A percentile compares a stretch with the other conserved stretches of the same genome.
These are phyloP conservation scores for Scleropages formosus DNA, from an alignment of 2,797 vertebrate species.

Conservation along the genomic window DNA sequence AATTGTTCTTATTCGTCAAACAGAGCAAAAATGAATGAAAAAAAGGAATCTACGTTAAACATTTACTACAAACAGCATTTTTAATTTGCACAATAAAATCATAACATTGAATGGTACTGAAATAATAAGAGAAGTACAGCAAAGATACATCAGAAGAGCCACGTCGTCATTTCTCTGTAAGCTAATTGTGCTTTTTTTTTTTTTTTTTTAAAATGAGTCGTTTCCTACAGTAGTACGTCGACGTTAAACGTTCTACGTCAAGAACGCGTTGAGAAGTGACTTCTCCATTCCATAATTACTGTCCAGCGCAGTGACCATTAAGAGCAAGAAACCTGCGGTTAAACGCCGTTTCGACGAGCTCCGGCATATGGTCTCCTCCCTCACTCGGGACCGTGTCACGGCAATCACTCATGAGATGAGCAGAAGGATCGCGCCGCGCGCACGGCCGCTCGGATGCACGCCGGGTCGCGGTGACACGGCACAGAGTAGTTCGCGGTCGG, in stretches of 20 bases:
- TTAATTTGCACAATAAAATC: neutral
- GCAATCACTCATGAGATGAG: constrained; percentile 1
- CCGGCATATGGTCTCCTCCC: neutral
- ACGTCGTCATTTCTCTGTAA: neutral
- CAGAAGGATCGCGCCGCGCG: neutral
- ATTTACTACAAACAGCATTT: neutral
- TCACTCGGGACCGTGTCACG: no score
- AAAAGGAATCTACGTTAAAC: neutral
- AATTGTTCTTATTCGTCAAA: no score
- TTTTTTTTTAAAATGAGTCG: no score
- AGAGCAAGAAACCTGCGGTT: neutral
- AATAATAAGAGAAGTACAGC: neutral
- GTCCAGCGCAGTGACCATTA: neutral
- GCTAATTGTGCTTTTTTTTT: constrained; percentile 11
- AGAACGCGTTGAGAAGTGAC: neutral
- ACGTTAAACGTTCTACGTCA: neutral
- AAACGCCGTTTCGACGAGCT: neutral
- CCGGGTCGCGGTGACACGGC: neutral
- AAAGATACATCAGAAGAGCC: neutral
- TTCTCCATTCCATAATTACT: no score
- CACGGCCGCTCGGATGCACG: no score
- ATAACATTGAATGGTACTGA: constrained; percentile 11
- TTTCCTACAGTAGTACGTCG: constrained; percentile 5
- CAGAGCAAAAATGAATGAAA: neutral
- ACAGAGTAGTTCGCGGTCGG: constrained; percentile 6